These are phyloP conservation scores for Brachyptera risi DNA, from an alignment of 2,888 invertebrate species.

Conservation along the genomic window DNA sequence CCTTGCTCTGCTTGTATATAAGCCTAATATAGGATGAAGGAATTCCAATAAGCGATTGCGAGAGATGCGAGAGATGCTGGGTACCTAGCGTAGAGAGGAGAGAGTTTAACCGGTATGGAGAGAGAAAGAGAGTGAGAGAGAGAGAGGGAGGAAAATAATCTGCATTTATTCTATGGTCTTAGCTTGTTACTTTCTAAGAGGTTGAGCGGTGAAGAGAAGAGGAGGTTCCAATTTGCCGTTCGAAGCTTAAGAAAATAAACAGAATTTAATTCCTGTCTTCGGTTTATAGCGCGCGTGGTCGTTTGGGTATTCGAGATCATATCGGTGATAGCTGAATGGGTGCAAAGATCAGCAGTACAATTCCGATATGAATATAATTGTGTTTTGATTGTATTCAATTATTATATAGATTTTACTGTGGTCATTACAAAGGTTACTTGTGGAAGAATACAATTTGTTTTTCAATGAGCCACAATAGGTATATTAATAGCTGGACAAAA, in stretches of 20 bases:
- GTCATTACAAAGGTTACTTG: no score
- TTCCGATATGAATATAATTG: no score
- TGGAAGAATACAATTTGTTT: no score
- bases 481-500: no score
- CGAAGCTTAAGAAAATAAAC: constrained; percentile 7
- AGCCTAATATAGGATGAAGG: constrained; percentile 27
- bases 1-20: constrained; percentile 18
- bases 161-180: constrained; percentile 18
- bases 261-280: constrained; percentile 11
- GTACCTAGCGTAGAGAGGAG: constrained; percentile 9
- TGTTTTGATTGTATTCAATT: no score
- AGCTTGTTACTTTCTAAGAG: constrained; percentile 3
- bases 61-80: not conserved
- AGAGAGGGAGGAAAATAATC: constrained; percentile 15
- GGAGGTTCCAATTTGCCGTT: constrained; percentile 9
- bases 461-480: no score
- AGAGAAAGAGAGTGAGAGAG: no score
- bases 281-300: no score
- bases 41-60: constrained; percentile 30
- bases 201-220: not conserved
- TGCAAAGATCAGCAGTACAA: no score
- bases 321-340: no score
- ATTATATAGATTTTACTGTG: no score
- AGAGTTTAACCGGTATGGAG: not conserved
- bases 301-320: no score